Conservation (phyloP, 2,113 vertebrate species). For the Salvelinus fontinalis region DNA sequence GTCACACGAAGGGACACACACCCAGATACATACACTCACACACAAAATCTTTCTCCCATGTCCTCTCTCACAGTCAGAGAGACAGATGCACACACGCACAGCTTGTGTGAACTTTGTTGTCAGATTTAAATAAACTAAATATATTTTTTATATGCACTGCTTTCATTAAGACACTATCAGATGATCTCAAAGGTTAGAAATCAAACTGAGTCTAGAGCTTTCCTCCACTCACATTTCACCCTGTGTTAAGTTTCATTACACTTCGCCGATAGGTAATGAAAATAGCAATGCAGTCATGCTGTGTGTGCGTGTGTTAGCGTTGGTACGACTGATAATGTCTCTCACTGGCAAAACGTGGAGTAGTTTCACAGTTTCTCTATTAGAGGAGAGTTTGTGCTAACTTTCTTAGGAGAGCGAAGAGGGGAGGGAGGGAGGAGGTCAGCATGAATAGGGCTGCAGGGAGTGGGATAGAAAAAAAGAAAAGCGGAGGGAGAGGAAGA, state of each 20-base stretch:
- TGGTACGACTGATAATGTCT: neutral
- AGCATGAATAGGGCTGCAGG: constrained; percentile 58
- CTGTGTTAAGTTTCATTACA: constrained; percentile 59
- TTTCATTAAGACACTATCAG: neutral
- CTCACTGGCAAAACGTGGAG: too few species aligned
- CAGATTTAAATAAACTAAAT: neutral
- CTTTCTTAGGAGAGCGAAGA: constrained; percentile 52
- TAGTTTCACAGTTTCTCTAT: neutral
- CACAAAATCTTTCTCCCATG: neutral
- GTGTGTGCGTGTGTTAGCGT: neutral
- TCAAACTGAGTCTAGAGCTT: constrained; percentile 36
- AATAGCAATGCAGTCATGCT: constrained; percentile 55
- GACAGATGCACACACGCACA: too few species aligned
- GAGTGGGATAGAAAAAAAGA: constrained; percentile 53
- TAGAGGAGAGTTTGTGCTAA: constrained; percentile 38
- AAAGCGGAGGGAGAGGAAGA: constrained; percentile 53
- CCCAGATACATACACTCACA: constrained; percentile 9
- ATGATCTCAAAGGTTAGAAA: constrained; percentile 2
- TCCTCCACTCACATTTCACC: constrained; percentile 38
- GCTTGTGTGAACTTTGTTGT: neutral
- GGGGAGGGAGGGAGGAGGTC: too few species aligned
- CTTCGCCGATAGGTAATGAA: constrained; percentile 43
- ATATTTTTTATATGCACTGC: neutral
- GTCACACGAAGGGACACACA: neutral
- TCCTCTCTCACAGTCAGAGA: too few species aligned